These are phyloP conservation scores for Leptinotarsa haldemani DNA, from an alignment of 2,888 invertebrate species.

Conservation along the genomic window DNA sequence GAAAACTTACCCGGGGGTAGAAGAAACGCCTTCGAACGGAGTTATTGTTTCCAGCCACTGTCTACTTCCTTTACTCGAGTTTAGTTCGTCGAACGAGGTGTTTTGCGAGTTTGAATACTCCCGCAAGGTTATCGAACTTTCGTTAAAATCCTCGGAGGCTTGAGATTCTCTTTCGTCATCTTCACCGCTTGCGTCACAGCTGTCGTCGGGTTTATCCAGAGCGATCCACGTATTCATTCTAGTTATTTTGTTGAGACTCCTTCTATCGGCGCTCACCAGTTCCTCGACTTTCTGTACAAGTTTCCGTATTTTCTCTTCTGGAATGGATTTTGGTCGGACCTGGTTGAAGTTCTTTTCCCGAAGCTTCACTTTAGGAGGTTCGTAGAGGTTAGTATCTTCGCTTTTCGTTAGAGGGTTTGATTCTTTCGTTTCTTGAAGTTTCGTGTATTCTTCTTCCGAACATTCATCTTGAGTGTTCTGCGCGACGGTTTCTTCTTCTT, in stretches of 20 bases:
- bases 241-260: slow-evolving; percentile 70
- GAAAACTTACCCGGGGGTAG: slow-evolving; percentile 49
- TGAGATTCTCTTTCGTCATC: slow-evolving; percentile 83
- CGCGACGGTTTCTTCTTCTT: slow-evolving; percentile 43
- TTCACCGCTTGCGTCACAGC: slow-evolving; percentile 91
- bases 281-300: slow-evolving; percentile 85
- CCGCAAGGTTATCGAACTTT: slow-evolving; percentile 78
- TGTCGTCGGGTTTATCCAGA: slow-evolving; percentile 75
- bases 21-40: slow-evolving; percentile 72
- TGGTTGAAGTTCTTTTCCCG: slow-evolving; percentile 46
- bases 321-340: slow-evolving; percentile 54
- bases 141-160: slow-evolving; percentile 82
- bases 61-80: slow-evolving; percentile 48
- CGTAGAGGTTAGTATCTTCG: slow-evolving; percentile 21
- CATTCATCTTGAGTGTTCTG: slow-evolving; percentile 69
- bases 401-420: slow-evolving; percentile 63
- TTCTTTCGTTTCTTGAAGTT: background rate
- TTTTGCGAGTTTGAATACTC: slow-evolving; percentile 62
- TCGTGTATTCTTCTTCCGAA: slow-evolving; percentile 79
- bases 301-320: slow-evolving; percentile 66
- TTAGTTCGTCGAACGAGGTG: slow-evolving; percentile 61
- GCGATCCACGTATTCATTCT: slow-evolving; percentile 74
- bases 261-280: slow-evolving; percentile 71
- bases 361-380: slow-evolving; percentile 5
- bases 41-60: slow-evolving; percentile 87